Base-by-base conservation (phyloP, 2,113 vertebrate species). In the Cyanoramphus novaezelandiae region DNA sequence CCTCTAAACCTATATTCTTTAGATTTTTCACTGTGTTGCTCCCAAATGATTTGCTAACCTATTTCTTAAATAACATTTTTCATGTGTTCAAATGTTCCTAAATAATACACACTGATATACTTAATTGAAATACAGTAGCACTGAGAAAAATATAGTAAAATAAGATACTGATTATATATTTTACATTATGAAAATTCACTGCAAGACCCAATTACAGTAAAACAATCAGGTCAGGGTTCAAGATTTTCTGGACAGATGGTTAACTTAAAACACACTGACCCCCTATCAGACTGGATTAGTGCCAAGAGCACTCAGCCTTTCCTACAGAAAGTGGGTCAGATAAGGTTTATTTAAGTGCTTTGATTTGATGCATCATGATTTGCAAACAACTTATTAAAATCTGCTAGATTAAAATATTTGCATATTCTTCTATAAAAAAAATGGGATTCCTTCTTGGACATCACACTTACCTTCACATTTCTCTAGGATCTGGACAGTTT, bases 401-500 rank as follows among this genome's bases (percentile, higher is more conserved):
- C 29, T 59, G 28, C 63, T 46, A 82, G 20, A 43, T 92, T 24
- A 93, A 94, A 72, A 25, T 44, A 95, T 49, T 29, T 65, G 5
- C 9, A 90, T 21, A 64, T 57, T 86, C 31, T 63, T 17, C 31
- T 11, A 55, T 3, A 24, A 72, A 47, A 96, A 97, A 95, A 97
- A 79, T 17, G 18, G 65, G n/a, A 78, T 43, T 87, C 39, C 62
- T 44, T 46, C 71, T 29, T 44, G 37, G 74, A 14, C 53, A 67
- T 64, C 24, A 64, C 64, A 88, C 98, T 97, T 94, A 99, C 99
- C 99, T 98, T 99, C 99, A 98, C 98, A 99, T 98, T 99, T 99
- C 98, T 99, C 99, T 97, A 99, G 97, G 97, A 99, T 99, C 97
- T 99, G 99, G 35, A 99, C 99, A 21, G 99, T 99, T 97, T 99